Base-by-base conservation (phyloP, 2,113 vertebrate genomes). In the Grammomys dolichurus region DNA sequence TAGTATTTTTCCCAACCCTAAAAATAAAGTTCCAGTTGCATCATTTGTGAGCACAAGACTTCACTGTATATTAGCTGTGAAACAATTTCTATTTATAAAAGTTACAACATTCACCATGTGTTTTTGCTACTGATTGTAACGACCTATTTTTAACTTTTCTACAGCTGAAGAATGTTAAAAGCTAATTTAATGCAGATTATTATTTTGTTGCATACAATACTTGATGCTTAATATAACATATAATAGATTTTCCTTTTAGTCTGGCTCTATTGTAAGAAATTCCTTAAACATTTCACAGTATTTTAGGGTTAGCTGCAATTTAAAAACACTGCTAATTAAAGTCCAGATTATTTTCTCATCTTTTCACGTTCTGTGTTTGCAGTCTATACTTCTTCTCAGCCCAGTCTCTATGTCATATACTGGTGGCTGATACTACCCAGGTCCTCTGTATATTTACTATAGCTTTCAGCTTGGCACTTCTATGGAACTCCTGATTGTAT, bases 81-180 rank as follows among this genome's bases (percentile, higher is more conserved):
- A 82, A 76, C 17, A 89, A 67, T 95, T 87, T 82, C 43, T 95
- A 94, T 90, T 96, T 95, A 94, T 95, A 92, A 89, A 91, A 69
- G 14, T 56, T 91, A 85, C 76, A 93, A 94, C 82, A 89, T 77
- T 80, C 56, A 91, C 80, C 24, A 2, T 93, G 63, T 22, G 80
- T 67, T 94, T 91, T 88, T 88, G 63, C 65, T 95, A 67, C 51
- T 85, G 36, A 90, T 96, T 95, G 33, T 86, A 96, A 86, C 11
- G 67, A 91, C 54, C 48, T 89, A 93, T 84, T 54, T 91, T 93
- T 89, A 88, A 97, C 40, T 93, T 26, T 73, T 90, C 33, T 75
- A 70, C 12, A 80, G 40, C 40, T 95, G 46, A 90, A 22, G 40
- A 86, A 89, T 78, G 43, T 31, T 40, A 65, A 88, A 95, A 73